Base-by-base conservation (phyloP, 1,140 invertebrate species). In the Diabrotica undecimpunctata region DNA sequence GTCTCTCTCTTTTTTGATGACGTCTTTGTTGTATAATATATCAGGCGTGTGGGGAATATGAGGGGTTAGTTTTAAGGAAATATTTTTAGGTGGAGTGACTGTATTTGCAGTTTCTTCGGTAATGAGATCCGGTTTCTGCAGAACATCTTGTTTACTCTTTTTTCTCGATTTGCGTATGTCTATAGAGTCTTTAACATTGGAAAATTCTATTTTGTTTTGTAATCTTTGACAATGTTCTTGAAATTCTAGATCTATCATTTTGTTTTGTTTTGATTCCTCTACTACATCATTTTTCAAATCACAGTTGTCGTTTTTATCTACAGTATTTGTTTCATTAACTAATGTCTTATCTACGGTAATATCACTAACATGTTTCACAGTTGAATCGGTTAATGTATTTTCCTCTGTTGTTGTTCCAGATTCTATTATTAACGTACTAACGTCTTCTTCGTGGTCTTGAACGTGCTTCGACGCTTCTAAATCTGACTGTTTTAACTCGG, bases 171-270 rank as follows among this genome's bases (percentile, higher is more conserved):
- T 90, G 62, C 86, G 79, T 0, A 88, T 79, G 73, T 90, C 88
- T 37, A 90, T 85, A 0, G 88, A 88, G 74, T 90, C 88, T 71
- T 86, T 84, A 0, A 82, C 86, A 71, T 88, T 90, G 55, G 86
- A 85, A 65, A 91, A 91, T 68, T 90, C 87, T 5, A 87, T 84
- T 73, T 88, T 84, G 35, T 86, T 88, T 73, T 90, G 86, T 35
- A 90, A 73, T 25, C 86, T 79, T 66, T 87, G 84, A 4, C 89
- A 86, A 69, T 89, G 89, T 65, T 88, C 86, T 55, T 86, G 75
- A 70, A 87, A 89, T 59, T 83, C 83, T 0, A 81, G 72, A 69
- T 70, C 51, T 12, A 66, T 70, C 6, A 66, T 58, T 0, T 62
- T 57, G 8, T 64, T 41, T 59, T 13, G 36, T 39, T 39, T 54